phyloP scores from a whole-genome alignment of 2,113 vertebrate species.

The Merops nubicus region DNA sequence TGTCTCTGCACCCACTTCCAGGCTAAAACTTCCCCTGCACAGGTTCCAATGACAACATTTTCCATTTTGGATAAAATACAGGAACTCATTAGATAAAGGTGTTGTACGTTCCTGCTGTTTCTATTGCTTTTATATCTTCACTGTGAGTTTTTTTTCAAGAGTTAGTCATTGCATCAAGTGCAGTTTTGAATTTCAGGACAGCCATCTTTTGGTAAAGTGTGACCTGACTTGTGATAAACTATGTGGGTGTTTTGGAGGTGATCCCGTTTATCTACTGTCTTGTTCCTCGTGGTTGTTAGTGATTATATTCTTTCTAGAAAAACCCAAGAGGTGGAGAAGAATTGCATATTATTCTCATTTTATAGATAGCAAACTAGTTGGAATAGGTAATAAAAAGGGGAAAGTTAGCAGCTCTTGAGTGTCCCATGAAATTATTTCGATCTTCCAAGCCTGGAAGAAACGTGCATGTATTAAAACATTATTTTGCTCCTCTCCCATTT shows the following conservation, averaged over 20 bases:
- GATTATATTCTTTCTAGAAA: not conserved
- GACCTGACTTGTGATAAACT: not conserved
- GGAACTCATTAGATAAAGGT: fast-evolving
- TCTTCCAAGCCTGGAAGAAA: not conserved
- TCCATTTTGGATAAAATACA: not conserved
- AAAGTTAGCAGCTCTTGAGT: not conserved
- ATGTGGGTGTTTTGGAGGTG: not conserved
- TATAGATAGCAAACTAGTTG: not conserved
- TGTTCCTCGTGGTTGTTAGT: fast-evolving
- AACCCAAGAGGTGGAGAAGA: not conserved
- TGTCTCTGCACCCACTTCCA: not conserved
- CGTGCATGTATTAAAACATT: not conserved
- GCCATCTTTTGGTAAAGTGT: not conserved
- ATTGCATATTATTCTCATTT: not conserved
- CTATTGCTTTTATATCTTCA: not conserved
- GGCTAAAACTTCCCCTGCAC: not conserved
- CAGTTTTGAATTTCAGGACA: not conserved
- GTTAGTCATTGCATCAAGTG: not conserved
- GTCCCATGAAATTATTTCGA: not conserved
- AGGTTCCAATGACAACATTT: not conserved
- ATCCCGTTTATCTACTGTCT: not conserved
- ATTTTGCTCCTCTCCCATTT: not conserved
- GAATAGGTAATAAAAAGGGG: not conserved
- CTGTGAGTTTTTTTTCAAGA: not conserved
- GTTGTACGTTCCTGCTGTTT: not conserved